These are phyloP conservation scores for Oligia fasciuncula DNA, from an alignment of 2,888 invertebrate species.

Conservation along the genomic window DNA sequence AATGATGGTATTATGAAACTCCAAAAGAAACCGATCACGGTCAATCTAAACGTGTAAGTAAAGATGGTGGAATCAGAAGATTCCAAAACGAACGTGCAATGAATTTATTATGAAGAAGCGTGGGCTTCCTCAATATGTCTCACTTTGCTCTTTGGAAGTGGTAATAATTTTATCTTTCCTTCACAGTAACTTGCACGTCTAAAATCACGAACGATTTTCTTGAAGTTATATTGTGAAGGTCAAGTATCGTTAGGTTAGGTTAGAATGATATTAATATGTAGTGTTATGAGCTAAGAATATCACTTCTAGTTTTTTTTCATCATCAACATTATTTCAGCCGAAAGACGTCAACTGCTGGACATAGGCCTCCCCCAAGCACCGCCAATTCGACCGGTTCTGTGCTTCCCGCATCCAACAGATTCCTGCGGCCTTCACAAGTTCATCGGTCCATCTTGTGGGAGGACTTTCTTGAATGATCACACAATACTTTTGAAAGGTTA, in stretches of 20 bases:
- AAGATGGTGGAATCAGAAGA: slow-evolving; percentile 51
- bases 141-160: slow-evolving; percentile 26
- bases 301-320: not conserved
- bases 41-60: slow-evolving; percentile 30
- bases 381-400: too few species aligned
- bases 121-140: slow-evolving; percentile 49
- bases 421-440: too few species aligned
- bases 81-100: slow-evolving; percentile 48
- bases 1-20: not conserved
- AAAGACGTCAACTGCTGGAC: too few species aligned
- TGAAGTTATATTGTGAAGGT: not conserved
- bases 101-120: slow-evolving; percentile 55
- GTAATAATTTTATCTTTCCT: slow-evolving; percentile 39
- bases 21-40: slow-evolving; percentile 34
- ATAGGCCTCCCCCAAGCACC: too few species aligned
- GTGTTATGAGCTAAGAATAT: not conserved
- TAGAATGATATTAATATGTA: not conserved
- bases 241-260: not conserved
- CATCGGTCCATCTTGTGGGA: too few species aligned
- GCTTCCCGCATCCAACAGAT: too few species aligned
- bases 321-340: too few species aligned
- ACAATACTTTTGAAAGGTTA: not conserved
- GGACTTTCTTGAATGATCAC: not conserved
- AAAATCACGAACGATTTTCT: not conserved
- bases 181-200: not conserved